Evolutionary conservation across 2,113 vertebrate species (phyloP), one percentile per base, ranked within the genome.

Genomic region (Cisticola juncidis): DNA sequence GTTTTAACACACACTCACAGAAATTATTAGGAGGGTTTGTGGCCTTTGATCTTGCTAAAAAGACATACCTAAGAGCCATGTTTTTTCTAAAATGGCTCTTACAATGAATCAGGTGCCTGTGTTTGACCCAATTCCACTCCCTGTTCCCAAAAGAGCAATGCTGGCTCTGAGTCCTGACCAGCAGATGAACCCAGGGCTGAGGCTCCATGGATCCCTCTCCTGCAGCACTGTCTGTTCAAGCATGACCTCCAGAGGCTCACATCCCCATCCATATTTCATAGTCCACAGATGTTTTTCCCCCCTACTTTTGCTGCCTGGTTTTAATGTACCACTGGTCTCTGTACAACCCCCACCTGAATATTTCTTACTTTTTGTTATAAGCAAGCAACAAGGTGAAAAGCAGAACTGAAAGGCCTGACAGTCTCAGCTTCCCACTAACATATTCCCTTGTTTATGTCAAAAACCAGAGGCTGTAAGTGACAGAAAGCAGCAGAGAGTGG

Each of bases 261-360:
- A 78, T 76, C 66, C 48, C 82, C 87, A 94, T 96, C 40, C 89
- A 95, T 96, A 96, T 95, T 97, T 91, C 82, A 92, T 92, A 94
- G 54, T 78, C 61, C 25, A 6, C 79, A 83, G 62, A 92, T 81
- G 66, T 25, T 78, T 25, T 5, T 0, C 33, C 29, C 44, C 38
- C 24, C 8, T 2, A 26, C 64, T 82, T 81, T 45, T 65, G 58
- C 56, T 60, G 79, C 71, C 66, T 33, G 56, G 23, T 86, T 88
- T 81, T 84, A 82, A 91, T 18, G 88, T 47, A 51, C 44, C 66
- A 24, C 54, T 66, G 81, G 11, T 70, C 40, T 74, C 73, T 18
- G 22, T 48, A 78, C 64, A 81, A 14, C 18, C 71, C 26, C 29
- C 29, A 11, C 66, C 79, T 42, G 64, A 83, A 81, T 9, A 24